These are phyloP conservation scores for Potamarius usumacintae DNA, from an alignment of 2,113 vertebrate species.

Conservation along the genomic window DNA sequence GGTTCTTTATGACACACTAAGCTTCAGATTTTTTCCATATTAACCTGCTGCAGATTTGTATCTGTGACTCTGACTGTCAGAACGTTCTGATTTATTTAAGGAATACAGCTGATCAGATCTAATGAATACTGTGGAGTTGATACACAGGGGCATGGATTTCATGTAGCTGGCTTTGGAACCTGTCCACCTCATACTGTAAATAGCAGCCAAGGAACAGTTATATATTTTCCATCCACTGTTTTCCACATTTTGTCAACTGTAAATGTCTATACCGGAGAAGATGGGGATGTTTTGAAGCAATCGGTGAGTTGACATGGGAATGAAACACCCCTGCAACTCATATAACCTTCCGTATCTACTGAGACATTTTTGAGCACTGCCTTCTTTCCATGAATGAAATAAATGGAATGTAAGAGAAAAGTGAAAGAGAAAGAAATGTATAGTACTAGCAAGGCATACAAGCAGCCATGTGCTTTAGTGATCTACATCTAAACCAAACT, in stretches of 20 bases:
- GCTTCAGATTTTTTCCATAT: neutral
- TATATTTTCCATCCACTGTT: conserved; percentile 12
- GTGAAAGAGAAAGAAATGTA: conserved; percentile 14
- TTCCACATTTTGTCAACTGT: neutral
- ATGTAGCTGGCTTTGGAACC: neutral
- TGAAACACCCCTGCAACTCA: neutral
- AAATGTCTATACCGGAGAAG: neutral
- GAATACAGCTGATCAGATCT: conserved; percentile 22
- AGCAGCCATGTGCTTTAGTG: conserved; percentile 40
- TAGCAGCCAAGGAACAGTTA: neutral
- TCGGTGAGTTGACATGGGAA: neutral
- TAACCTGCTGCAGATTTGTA: neutral
- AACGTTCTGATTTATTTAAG: neutral
- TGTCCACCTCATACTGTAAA: neutral
- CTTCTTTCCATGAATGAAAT: neutral
- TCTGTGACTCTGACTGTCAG: neutral
- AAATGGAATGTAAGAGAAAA: conserved; percentile 38
- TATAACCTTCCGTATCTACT: neutral
- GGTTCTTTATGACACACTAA: conserved; percentile 6
- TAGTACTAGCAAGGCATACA: neutral
- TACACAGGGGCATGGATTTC: neutral
- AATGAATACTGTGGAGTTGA: neutral
- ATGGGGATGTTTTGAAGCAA: neutral
- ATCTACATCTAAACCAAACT: conserved; percentile 35
- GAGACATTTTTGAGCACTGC: neutral